A percentile compares a stretch with the other conserved stretches of the same genome.
Evolutionary conservation across 2,113 vertebrate genomes (phyloP).

Genomic region (Gobiocypris rarus): DNA sequence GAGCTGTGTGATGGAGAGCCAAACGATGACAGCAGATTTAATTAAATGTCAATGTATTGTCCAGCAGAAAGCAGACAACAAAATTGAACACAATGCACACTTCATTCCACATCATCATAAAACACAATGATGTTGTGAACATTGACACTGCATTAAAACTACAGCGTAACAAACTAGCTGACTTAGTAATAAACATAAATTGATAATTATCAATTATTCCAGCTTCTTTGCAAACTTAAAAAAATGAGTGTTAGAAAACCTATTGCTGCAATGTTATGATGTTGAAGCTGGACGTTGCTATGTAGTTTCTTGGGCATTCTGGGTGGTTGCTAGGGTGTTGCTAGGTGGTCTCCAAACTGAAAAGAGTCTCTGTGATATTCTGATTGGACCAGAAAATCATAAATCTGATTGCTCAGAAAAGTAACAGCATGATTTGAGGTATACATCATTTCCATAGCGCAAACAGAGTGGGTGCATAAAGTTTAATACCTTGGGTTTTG

Average conservation of each 20-base stretch:
- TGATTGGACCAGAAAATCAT: not conserved
- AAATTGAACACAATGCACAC: not conserved
- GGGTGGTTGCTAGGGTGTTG: not conserved
- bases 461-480: not conserved
- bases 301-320: not conserved
- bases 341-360: not conserved
- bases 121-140: not conserved
- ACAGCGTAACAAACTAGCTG: not conserved
- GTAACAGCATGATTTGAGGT: not conserved
- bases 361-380: not conserved
- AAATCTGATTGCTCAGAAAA: not conserved
- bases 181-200: not conserved
- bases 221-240: not conserved
- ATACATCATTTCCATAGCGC: not conserved
- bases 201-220: not conserved
- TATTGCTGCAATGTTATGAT: too few relatives aligned
- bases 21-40: not conserved
- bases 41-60: constrained; percentile 4
- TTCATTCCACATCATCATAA: not conserved
- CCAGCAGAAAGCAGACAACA: not conserved
- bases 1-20: constrained; percentile 2
- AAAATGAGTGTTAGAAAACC: not conserved
- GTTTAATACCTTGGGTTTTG: not conserved
- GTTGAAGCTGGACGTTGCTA: not conserved
- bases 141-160: constrained; percentile 21